phyloP scores from a whole-genome alignment of 2,888 invertebrate species.

The Drosophila pseudotakahashii region DNA sequence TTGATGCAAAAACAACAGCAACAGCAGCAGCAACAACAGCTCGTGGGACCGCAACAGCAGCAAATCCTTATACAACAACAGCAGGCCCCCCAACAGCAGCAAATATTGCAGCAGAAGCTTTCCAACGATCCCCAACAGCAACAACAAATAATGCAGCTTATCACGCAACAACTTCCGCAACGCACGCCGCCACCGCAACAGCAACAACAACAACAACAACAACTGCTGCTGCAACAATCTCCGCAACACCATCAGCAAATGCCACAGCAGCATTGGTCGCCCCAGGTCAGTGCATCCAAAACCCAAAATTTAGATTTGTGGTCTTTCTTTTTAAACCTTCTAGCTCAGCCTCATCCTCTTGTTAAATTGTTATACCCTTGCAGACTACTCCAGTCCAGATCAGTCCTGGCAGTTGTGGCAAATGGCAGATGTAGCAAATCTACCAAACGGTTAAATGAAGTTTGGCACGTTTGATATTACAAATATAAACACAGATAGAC shows the following conservation, averaged over 20 bases:
- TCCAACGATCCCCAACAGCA: slow-evolving; percentile 81
- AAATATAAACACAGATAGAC: too few species aligned
- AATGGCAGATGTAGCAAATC: too few species aligned
- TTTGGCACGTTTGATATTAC: too few species aligned
- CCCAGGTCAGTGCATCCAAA: slow-evolving; percentile 64
- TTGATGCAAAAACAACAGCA: slow-evolving; percentile 64
- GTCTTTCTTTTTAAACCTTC: too few species aligned
- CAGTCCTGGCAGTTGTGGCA: too few species aligned
- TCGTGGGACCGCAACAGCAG: slow-evolving; percentile 84
- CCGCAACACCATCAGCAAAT: slow-evolving; percentile 78
- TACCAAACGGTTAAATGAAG: too few species aligned
- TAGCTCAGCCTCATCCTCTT: too few species aligned
- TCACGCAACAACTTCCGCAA: slow-evolving; percentile 81
- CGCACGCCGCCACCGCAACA: slow-evolving; percentile 81
- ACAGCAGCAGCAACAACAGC: slow-evolving; percentile 50
- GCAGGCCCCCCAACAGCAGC: slow-evolving; percentile 83
- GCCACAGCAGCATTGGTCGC: slow-evolving; percentile 84
- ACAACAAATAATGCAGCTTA: slow-evolving; percentile 83
- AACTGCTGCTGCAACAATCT: slow-evolving; percentile 85
- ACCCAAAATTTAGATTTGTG: too few species aligned
- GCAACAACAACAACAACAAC: slow-evolving; percentile 67
- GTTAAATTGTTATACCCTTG: too few species aligned
- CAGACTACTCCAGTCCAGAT: too few species aligned
- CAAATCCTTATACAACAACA: slow-evolving; percentile 71
- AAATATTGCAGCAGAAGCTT: slow-evolving; percentile 77